Evolutionary conservation across 2,888 invertebrate species (phyloP), one percentile per base, ranked within the genome.

Genomic region (Pollenia amentaria): DNA sequence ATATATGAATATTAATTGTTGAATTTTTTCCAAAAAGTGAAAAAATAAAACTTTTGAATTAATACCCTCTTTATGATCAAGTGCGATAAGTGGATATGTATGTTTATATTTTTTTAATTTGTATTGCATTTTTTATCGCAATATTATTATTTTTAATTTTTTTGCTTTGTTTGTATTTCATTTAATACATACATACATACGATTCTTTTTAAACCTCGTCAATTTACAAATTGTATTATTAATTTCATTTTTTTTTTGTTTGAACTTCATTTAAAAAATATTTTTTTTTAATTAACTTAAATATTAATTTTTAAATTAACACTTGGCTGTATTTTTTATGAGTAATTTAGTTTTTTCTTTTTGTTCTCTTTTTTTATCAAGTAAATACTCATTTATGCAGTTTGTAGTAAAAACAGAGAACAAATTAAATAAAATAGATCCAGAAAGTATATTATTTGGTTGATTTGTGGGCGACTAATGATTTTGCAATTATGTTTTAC

Each of bases 261-360:
- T 80, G 70, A 85, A 80, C 70, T 80, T 85, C 76, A 46, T 67
- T 80, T 57, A 29, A n/a, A 64, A 11, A 44, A 14, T 55, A 46
- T 42, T 76, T 51, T 48, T 60, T 60, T 46, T 64, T n/a, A 9
- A 16, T 60, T 48, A n/a, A n/a, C n/a, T n/a, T n/a, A n/a, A n/a
- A n/a, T n/a, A n/a, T n/a, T n/a, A n/a, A n/a, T n/a, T n/a, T n/a
- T n/a, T 76, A 57, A 76, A 72, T 77, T 72, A 77, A 51, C 80
- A 85, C 76, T 85, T 80, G 80, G 38, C 16, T 64, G 60, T 57
- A 75, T 60, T 48, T 75, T 38, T 69, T 69, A 73, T 60, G 57
- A 81, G 16, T 42, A 46, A 60, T 29, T 12, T 64, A 3, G 14
- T 21, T 67, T 38, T 55, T 57, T 16, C 3, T 53, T 38, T 14